Evolutionary conservation across 2,888 invertebrate genomes (phyloP).

Genomic region (Ormyrus thymus): DNA sequence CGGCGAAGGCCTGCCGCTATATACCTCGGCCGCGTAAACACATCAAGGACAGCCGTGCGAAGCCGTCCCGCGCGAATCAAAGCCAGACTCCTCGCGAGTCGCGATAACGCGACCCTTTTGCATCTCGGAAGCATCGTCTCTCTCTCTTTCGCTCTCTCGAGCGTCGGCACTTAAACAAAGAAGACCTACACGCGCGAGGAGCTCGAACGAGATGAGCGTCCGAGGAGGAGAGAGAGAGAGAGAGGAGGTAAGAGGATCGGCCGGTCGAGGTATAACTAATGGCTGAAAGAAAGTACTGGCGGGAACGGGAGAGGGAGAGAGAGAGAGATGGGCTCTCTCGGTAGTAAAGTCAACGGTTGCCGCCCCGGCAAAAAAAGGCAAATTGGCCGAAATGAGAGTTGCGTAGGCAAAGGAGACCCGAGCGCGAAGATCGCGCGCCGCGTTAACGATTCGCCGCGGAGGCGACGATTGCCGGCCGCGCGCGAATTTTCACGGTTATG

Average conservation of each 20-base stretch:
- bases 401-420: slow-evolving; percentile 65
- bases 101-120: too few relatives aligned
- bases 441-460: slow-evolving; percentile 23
- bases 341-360: slow-evolving; percentile 68
- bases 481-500: slow-evolving; percentile 9
- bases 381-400: slow-evolving; percentile 70
- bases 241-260: slow-evolving; percentile 42
- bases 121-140: too few relatives aligned
- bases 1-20: too few relatives aligned
- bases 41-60: too few relatives aligned
- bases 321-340: slow-evolving; percentile 57
- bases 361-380: slow-evolving; percentile 68
- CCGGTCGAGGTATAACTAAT: slow-evolving; percentile 55
- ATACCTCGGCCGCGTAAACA: too few relatives aligned
- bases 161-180: slow-evolving; percentile 41
- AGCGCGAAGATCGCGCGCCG: slow-evolving; percentile 13
- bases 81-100: too few relatives aligned
- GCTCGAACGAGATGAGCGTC: slow-evolving; percentile 51
- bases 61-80: too few relatives aligned
- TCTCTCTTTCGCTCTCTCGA: too few relatives aligned
- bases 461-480: not conserved
- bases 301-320: slow-evolving; percentile 42
- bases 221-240: slow-evolving; percentile 55
- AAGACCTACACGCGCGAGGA: not conserved
- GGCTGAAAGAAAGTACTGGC: slow-evolving; percentile 56